phyloP scores from a whole-genome alignment of 2,797 vertebrate species.

The Poecilia gillii region DNA sequence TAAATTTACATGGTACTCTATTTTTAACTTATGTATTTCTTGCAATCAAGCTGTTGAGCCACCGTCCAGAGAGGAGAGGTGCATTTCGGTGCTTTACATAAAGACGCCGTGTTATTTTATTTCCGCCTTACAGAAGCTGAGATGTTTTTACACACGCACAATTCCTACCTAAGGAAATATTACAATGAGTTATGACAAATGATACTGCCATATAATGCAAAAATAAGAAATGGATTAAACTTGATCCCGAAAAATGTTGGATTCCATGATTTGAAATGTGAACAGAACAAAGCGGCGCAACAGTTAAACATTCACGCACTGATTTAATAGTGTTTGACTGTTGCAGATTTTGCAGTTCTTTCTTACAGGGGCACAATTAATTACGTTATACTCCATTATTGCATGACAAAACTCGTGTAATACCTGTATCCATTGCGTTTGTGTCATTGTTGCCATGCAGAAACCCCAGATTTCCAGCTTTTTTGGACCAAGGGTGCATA shows the following conservation, averaged over 20 bases:
- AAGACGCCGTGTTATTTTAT: not conserved
- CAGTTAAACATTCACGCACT: not conserved
- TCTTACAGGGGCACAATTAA: slow-evolving; percentile 12
- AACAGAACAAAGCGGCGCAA: not conserved
- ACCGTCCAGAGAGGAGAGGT: slow-evolving; percentile 12
- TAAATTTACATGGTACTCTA: slow-evolving; percentile 33
- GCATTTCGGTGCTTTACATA: not conserved
- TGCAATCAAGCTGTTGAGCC: slow-evolving; percentile 29
- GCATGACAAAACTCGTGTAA: slow-evolving; percentile 61
- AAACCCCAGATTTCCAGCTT: slow-evolving; percentile 33
- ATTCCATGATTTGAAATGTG: not conserved
- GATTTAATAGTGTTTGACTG: slow-evolving; percentile 6
- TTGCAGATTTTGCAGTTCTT: slow-evolving; percentile 20
- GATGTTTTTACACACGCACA: slow-evolving; percentile 16
- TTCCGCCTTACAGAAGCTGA: not conserved
- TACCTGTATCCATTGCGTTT: slow-evolving; percentile 48
- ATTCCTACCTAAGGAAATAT: slow-evolving; percentile 1
- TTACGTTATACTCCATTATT: slow-evolving; percentile 36
- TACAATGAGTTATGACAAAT: slow-evolving; percentile 6
- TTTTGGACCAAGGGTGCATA: slow-evolving; percentile 24
- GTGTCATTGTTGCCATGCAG: slow-evolving; percentile 52
- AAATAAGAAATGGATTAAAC: not conserved
- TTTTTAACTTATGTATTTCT: slow-evolving; percentile 32
- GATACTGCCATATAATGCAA: not conserved
- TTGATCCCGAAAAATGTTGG: not conserved